Percentiles rank a stretch among this genome's conserved stretches.
Conservation (phyloP, 2,797 vertebrate species). For the Rhinophrynus dorsalis region DNA sequence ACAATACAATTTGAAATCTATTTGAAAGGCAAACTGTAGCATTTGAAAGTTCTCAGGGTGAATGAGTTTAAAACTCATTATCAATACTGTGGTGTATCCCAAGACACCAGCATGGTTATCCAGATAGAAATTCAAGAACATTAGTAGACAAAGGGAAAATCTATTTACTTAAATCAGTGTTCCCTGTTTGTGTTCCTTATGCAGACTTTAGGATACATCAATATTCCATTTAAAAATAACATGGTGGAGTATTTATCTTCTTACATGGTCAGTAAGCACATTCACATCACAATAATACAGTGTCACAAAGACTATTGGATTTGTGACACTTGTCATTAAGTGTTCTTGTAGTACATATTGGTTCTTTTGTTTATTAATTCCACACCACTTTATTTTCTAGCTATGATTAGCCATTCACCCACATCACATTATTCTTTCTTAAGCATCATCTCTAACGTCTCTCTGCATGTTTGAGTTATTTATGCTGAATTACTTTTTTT, state of each 20-base stretch:
- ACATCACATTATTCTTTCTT: neutral
- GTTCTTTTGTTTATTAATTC: conserved; percentile 26
- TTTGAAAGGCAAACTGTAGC: conserved; percentile 64
- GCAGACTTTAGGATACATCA: conserved; percentile 35
- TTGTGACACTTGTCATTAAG: conserved; percentile 44
- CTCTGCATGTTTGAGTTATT: neutral
- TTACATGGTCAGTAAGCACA: conserved; percentile 38
- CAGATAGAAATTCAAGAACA: conserved; percentile 53
- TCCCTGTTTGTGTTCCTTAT: conserved; percentile 52
- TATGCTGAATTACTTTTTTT: neutral
- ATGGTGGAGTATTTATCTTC: conserved; percentile 51
- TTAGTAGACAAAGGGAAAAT: conserved; percentile 58
- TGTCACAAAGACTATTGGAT: conserved; percentile 34
- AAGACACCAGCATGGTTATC: conserved; percentile 62
- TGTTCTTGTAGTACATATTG: conserved; percentile 11
- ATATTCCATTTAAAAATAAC: conserved; percentile 47
- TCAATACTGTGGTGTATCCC: conserved; percentile 55
- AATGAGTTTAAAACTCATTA: conserved; percentile 66
- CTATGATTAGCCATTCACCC: conserved; percentile 1
- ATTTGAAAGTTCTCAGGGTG: conserved; percentile 61
- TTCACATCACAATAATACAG: conserved; percentile 9
- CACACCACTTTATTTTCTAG: conserved; percentile 1
- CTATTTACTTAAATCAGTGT: conserved; percentile 58
- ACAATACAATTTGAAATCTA: conserved; percentile 65
- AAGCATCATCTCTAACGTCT: neutral